phyloP scores from a whole-genome alignment of 2,113 vertebrate genomes.

The Anas platyrhynchos region DNA sequence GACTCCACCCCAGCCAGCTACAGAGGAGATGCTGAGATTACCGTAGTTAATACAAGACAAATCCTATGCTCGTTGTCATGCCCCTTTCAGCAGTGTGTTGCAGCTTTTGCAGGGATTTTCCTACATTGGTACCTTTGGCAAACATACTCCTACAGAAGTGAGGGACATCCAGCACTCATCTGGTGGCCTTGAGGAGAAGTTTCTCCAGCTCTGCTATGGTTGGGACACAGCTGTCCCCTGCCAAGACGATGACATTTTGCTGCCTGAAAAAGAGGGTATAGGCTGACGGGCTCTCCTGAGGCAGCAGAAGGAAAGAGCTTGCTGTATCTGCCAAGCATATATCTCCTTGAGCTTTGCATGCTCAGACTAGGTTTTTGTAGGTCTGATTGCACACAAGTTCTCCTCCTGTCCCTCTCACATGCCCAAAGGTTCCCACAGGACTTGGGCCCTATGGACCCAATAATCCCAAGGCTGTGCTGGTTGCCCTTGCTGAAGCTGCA shows the following conservation, averaged over 20 bases:
- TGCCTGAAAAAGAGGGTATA: background rate
- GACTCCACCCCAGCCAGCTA: background rate
- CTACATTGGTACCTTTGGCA: background rate
- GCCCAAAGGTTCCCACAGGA: background rate
- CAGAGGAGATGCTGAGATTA: background rate
- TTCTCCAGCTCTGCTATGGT: background rate
- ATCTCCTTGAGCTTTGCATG: background rate
- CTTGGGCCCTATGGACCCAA: background rate
- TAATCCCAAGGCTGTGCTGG: background rate
- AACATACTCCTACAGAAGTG: background rate
- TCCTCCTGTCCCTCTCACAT: background rate
- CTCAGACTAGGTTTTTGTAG: background rate
- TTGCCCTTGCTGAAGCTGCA: background rate
- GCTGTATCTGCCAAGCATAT: background rate
- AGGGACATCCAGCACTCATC: rapidly evolving
- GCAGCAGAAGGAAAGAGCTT: background rate
- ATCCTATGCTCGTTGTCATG: background rate
- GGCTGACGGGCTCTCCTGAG: rapidly evolving
- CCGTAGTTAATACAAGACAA: rapidly evolving
- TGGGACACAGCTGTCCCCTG: background rate
- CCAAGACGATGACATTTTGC: rapidly evolving
- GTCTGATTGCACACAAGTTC: rapidly evolving
- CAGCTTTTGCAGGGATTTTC: background rate
- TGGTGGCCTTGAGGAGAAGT: background rate
- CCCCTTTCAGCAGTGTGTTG: rapidly evolving